Evolutionary conservation across 2,888 invertebrate species (phyloP).

Genomic region (Oscheius sp.): DNA sequence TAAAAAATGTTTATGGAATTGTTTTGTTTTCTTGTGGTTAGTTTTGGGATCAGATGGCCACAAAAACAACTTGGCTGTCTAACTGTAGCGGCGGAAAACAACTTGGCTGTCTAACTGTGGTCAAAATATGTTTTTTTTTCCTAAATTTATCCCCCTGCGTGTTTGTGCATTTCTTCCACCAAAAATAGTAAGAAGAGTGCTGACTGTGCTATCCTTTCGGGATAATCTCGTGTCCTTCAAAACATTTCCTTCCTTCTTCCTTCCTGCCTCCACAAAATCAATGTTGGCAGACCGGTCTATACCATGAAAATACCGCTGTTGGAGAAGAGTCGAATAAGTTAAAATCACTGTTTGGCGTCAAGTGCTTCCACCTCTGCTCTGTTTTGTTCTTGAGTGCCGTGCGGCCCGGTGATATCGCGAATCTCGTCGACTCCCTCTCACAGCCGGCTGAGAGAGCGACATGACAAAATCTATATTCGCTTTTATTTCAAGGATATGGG

Average conservation of each 20-base stretch:
- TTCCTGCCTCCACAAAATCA: neutral
- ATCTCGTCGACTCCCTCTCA: constrained; percentile 17
- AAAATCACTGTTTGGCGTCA: constrained; percentile 19
- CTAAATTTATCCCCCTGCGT: too few species aligned
- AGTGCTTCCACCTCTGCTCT: constrained; percentile 30
- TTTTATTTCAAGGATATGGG: constrained; percentile 22
- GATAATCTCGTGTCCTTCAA: constrained; percentile 12
- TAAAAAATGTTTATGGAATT: too few species aligned
- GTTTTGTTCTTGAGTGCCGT: constrained; percentile 28
- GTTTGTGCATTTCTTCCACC: too few species aligned
- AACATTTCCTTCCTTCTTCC: neutral
- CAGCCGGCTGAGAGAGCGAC: constrained; percentile 7
- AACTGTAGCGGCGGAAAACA: too few species aligned
- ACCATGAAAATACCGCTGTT: constrained; percentile 23
- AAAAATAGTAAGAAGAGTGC: too few species aligned
- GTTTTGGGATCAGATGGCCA: too few species aligned
- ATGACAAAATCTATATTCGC: constrained; percentile 35
- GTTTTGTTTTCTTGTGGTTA: too few species aligned
- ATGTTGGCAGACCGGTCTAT: constrained; percentile 27
- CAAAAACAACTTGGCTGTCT: too few species aligned
- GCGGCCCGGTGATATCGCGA: constrained; percentile 32
- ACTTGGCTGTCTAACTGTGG: too few species aligned
- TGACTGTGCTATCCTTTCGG: too few species aligned
- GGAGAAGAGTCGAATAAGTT: constrained; percentile 20
- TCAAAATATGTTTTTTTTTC: too few species aligned